phyloP scores from a whole-genome alignment of 2,888 invertebrate genomes.

The Frankliniella fusca region DNA sequence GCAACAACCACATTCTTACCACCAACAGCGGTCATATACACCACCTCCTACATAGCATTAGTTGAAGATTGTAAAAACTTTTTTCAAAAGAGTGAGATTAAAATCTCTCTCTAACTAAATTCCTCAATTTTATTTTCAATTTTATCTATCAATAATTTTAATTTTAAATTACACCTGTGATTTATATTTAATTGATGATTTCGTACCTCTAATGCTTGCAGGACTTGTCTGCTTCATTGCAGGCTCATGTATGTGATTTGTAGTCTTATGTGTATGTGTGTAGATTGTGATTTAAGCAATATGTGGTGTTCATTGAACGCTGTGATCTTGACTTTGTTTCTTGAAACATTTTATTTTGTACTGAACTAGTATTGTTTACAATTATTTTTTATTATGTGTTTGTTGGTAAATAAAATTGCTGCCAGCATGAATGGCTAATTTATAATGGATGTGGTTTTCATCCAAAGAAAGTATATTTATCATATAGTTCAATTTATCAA shows the following conservation, averaged over 20 bases:
- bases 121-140: neutral
- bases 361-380: conserved; percentile 19
- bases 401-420: neutral
- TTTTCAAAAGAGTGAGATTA: neutral
- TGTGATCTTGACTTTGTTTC: neutral
- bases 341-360: conserved; percentile 23
- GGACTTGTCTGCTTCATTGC: neutral
- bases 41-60: conserved; percentile 1
- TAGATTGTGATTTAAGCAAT: conserved; percentile 8
- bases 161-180: conserved; percentile 1
- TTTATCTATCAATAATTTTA: neutral
- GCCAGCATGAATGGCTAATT: neutral
- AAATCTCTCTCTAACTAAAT: too few relatives aligned
- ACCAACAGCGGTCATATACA: neutral
- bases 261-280: neutral
- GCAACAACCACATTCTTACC: neutral
- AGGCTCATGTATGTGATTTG: neutral
- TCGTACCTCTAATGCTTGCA: neutral
- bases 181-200: neutral
- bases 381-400: conserved; percentile 13
- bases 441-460: neutral
- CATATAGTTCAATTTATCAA: neutral
- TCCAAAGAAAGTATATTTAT: neutral
- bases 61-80: neutral
- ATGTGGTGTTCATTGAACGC: neutral